phyloP scores from a whole-genome alignment of 2,113 vertebrate genomes.

The Elanoides forficatus region DNA sequence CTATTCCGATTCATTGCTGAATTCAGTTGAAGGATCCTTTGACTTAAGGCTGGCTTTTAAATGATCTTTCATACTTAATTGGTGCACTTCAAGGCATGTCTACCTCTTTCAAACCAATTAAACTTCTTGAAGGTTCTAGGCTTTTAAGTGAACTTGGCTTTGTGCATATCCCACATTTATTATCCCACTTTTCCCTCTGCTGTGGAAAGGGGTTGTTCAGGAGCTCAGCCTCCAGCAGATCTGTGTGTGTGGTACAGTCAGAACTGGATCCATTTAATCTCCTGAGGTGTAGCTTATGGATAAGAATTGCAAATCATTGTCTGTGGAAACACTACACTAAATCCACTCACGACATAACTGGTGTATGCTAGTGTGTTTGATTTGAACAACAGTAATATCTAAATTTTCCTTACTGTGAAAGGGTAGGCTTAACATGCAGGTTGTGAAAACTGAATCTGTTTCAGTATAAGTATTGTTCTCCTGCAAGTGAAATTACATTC shows the following conservation, averaged over 20 bases:
- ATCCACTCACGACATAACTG: neutral
- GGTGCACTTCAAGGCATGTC: neutral
- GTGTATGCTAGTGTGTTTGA: neutral
- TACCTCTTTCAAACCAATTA: neutral
- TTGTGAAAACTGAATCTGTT: neutral
- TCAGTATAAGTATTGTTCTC: neutral
- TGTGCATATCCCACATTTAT: neutral
- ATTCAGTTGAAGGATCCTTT: neutral
- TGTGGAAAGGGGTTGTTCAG: neutral
- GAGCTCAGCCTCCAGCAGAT: neutral
- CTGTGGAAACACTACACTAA: neutral
- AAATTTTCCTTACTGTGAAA: neutral
- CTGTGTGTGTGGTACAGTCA: neutral
- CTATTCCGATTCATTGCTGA: neutral
- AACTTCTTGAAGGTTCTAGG: neutral
- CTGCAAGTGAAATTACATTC: neutral
- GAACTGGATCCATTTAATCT: neutral
- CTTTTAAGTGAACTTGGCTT: neutral
- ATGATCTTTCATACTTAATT: neutral
- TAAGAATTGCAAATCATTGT: neutral
- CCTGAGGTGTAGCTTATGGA: neutral
- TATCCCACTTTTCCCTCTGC: neutral
- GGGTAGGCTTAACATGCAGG: neutral
- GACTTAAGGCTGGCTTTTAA: neutral
- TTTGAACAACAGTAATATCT: neutral